A percentile compares a stretch with the other conserved stretches of the same genome.
These are phyloP conservation scores for Aplocera efformata DNA, from an alignment of 2,888 invertebrate genomes.

Conservation along the genomic window DNA sequence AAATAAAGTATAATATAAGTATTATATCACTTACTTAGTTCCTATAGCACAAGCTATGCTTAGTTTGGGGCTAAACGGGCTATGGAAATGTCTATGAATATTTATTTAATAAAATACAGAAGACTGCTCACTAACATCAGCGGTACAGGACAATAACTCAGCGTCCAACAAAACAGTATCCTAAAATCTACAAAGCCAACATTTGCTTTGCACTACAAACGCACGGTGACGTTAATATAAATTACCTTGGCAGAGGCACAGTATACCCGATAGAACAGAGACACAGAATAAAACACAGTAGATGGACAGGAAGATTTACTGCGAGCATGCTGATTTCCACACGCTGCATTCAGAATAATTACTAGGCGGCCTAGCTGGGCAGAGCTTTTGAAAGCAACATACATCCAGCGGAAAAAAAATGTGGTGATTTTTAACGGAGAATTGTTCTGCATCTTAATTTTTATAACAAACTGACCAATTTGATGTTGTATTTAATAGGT, in stretches of 20 bases:
- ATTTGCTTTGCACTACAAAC: conserved; percentile 20
- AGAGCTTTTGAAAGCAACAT: conserved; percentile 9
- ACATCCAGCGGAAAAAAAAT: conserved; percentile 5
- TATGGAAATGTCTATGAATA: no score
- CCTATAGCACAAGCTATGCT: no score
- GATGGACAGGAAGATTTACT: conserved; percentile 48
- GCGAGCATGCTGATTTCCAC: conserved; percentile 45
- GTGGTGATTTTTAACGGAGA: no score
- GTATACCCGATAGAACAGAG: conserved; percentile 5
- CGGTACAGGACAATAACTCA: conserved; percentile 6
- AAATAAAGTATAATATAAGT: no score
- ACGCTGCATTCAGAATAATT: conserved; percentile 58
- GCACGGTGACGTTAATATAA: conserved; percentile 27
- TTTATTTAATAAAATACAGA: no score
- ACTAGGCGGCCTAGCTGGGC: conserved; percentile 34
- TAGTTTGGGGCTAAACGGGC: no score
- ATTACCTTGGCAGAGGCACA: conserved; percentile 28
- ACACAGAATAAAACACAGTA: conserved; percentile 29
- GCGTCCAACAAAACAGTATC: conserved; percentile 5
- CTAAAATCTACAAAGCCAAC: conserved; percentile 15
- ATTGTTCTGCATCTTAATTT: conserved; percentile 1
- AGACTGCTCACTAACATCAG: no score
- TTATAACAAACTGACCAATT: no score
- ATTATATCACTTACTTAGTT: no score
- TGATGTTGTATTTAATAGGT: no score